Evolutionary conservation across 2,113 vertebrate species (phyloP).

Genomic region (Cardinalis cardinalis): DNA sequence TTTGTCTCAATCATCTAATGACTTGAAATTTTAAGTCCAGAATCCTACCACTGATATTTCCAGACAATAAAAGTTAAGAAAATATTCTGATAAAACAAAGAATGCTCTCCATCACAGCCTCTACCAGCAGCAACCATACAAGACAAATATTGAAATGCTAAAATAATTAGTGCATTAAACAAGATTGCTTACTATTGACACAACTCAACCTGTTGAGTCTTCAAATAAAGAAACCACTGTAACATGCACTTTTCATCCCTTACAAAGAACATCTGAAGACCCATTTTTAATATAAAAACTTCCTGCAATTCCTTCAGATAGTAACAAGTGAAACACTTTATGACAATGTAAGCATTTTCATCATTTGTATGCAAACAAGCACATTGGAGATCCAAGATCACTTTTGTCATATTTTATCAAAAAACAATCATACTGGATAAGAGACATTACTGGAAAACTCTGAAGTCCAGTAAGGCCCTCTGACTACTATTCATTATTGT

Average conservation of each 20-base stretch:
- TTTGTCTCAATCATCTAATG: background rate
- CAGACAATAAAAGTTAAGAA: background rate
- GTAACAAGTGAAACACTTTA: background rate
- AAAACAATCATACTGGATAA: background rate
- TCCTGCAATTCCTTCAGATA: background rate
- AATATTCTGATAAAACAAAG: background rate
- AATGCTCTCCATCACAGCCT: background rate
- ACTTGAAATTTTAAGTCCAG: background rate
- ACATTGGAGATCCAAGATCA: background rate
- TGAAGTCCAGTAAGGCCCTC: background rate
- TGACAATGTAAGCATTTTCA: rapidly evolving
- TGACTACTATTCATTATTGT: background rate
- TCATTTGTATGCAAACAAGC: background rate
- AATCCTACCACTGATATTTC: background rate
- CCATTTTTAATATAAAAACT: background rate
- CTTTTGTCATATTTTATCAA: background rate
- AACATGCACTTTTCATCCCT: background rate
- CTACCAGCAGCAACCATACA: background rate
- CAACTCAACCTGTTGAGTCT: background rate
- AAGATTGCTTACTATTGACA: background rate
- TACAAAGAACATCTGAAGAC: background rate
- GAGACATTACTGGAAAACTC: background rate
- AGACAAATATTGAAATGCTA: background rate
- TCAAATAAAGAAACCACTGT: background rate
- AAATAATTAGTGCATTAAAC: background rate